phyloP scores from a whole-genome alignment of 2,113 vertebrate genomes.

The Furnarius figulus region DNA sequence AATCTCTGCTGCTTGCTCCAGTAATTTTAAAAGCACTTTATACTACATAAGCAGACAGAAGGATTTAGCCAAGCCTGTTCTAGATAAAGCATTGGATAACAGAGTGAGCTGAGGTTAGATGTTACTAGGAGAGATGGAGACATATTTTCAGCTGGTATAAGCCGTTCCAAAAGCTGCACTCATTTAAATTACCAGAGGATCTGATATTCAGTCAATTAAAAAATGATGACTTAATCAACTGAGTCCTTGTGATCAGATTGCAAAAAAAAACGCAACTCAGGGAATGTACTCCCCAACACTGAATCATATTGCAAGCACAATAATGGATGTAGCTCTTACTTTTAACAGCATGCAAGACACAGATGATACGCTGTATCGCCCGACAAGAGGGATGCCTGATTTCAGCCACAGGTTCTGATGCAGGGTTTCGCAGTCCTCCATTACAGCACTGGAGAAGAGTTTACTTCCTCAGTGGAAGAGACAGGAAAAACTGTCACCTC shows the following conservation, averaged over 20 bases:
- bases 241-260: neutral
- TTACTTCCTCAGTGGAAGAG: neutral
- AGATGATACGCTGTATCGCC: fast-evolving
- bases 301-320: neutral
- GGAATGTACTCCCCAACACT: neutral
- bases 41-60: neutral
- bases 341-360: neutral
- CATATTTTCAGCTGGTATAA: neutral
- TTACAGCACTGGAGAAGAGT: neutral
- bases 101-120: neutral
- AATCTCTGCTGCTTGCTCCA: neutral
- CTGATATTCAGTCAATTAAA: neutral
- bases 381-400: neutral
- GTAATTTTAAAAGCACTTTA: neutral
- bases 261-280: neutral
- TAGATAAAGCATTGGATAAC: neutral
- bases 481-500: neutral
- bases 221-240: neutral
- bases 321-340: neutral
- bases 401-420: neutral
- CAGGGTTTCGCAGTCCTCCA: neutral
- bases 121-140: neutral
- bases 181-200: neutral
- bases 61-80: neutral
- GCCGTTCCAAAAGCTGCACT: neutral